Conservation (phyloP, 2,888 invertebrate species). For the Seira sanloemensis region DNA sequence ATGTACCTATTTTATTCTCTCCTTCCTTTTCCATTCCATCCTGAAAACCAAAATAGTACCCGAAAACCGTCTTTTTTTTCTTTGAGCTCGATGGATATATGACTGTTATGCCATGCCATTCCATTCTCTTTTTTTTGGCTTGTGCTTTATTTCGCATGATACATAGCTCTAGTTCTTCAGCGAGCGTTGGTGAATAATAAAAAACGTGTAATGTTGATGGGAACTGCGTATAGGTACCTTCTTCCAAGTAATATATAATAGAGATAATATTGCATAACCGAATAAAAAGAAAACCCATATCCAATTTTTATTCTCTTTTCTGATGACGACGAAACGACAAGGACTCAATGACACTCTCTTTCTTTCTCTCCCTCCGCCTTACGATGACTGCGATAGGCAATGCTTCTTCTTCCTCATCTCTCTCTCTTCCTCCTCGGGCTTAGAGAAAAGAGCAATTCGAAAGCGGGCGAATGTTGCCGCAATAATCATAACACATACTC, state of each 20-base stretch:
- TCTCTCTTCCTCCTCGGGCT: not conserved
- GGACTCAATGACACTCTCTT: slow-evolving; percentile 16
- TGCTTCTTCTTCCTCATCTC: slow-evolving; percentile 43
- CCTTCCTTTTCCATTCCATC: slow-evolving; percentile 31
- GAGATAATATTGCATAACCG: no score
- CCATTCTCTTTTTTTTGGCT: slow-evolving; percentile 45
- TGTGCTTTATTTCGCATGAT: slow-evolving; percentile 59
- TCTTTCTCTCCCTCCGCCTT: not conserved
- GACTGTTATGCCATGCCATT: slow-evolving; percentile 56
- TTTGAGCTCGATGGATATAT: slow-evolving; percentile 57
- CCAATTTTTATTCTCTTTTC: slow-evolving; percentile 17
- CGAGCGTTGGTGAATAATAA: no score
- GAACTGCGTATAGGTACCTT: not conserved
- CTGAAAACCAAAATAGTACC: not conserved
- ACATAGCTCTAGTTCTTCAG: slow-evolving; percentile 33
- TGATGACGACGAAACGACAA: slow-evolving; percentile 42
- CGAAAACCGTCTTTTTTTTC: slow-evolving; percentile 38
- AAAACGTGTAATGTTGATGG: not conserved
- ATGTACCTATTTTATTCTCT: slow-evolving; percentile 61
- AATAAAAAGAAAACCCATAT: no score
- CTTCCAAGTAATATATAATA: not conserved
- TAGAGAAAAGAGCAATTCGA: slow-evolving; percentile 43
- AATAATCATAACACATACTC: slow-evolving; percentile 62
- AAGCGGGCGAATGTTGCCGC: slow-evolving; percentile 6
- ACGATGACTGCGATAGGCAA: slow-evolving; percentile 23